A percentile compares a stretch with the other conserved stretches of the same genome.
phyloP scores from a whole-genome alignment of 2,797 vertebrate genomes.

The Amblyraja radiata region DNA sequence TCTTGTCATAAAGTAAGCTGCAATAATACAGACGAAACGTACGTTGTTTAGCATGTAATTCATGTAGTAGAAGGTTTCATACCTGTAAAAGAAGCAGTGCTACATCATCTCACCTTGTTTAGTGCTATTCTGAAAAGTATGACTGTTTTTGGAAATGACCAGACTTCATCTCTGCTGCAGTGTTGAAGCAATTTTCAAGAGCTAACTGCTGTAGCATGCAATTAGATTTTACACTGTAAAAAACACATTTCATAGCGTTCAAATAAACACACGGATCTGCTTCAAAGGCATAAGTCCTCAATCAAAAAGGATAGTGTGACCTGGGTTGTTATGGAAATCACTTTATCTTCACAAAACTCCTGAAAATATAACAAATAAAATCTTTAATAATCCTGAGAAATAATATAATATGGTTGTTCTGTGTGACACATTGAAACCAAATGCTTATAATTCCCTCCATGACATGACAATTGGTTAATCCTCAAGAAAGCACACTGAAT shows the following conservation, averaged over 20 bases:
- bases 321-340: slow-evolving; percentile 21
- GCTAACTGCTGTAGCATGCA: slow-evolving; percentile 23
- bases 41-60: not conserved
- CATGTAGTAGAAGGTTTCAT: not conserved
- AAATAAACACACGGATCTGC: slow-evolving; percentile 13
- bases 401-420: not conserved
- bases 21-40: not conserved
- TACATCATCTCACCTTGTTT: not conserved
- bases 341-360: not conserved
- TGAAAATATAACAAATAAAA: slow-evolving; percentile 8
- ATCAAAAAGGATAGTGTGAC: not conserved
- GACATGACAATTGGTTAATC: not conserved
- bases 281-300: slow-evolving; percentile 26
- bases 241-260: not conserved
- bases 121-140: not conserved
- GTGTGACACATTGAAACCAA: not conserved
- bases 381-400: not conserved
- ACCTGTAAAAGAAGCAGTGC: not conserved
- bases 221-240: slow-evolving; percentile 21
- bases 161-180: not conserved
- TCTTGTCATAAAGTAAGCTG: not conserved
- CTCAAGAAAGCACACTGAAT: not conserved
- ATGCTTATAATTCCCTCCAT: not conserved
- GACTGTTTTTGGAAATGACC: not conserved
- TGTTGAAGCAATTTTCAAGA: not conserved